Base-by-base conservation (phyloP, 2,113 vertebrate genomes). In the Tinamus guttatus region DNA sequence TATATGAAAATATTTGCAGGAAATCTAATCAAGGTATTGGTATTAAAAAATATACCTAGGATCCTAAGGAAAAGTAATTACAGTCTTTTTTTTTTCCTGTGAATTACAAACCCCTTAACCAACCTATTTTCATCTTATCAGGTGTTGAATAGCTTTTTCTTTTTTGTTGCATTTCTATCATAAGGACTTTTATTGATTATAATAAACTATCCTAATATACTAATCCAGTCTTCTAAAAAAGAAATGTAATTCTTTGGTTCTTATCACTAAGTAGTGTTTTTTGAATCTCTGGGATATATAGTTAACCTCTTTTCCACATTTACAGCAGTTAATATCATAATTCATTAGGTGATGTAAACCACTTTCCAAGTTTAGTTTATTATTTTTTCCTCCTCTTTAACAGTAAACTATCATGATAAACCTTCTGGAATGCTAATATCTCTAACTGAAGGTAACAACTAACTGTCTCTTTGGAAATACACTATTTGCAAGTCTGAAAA, bases 171-270 rank as follows among this genome's bases (percentile, higher is more conserved):
- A 28, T 62, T 88, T 94, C 90, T 91, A 94, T 93, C 58, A 13
- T 78, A 68, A 91, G 67, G 68, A 60, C 77, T 90, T 96, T 87
- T 88, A 67, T 74, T 77, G 89, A 67, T 97, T 76, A 77, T 83
- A 77, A 85, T 89, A 91, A 94, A 93, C 49, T 81, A 36, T 63
- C 71, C 71, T 56, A 38, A 78, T 76, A 56, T 82, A 49, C 58
- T 88, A 88, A 90, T 89, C 41, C 79, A 88, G 71, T 62, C 83
- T 90, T 90, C 77, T 28, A 25, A 83, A 63, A 82, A 82, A 60
- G 74, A 92, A 74, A 28, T 59, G 74, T 84, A 92, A 62, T 93
- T 96, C 56, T 80, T 94, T 40, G 67, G 82, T 74, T 80, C 75
- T 96, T 92, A 91, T 94, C n/a, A 15, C 58, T 69, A 51, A 76